Base-by-base conservation (phyloP, 1,140 invertebrate genomes). In the Chionoecetes opilio region DNA sequence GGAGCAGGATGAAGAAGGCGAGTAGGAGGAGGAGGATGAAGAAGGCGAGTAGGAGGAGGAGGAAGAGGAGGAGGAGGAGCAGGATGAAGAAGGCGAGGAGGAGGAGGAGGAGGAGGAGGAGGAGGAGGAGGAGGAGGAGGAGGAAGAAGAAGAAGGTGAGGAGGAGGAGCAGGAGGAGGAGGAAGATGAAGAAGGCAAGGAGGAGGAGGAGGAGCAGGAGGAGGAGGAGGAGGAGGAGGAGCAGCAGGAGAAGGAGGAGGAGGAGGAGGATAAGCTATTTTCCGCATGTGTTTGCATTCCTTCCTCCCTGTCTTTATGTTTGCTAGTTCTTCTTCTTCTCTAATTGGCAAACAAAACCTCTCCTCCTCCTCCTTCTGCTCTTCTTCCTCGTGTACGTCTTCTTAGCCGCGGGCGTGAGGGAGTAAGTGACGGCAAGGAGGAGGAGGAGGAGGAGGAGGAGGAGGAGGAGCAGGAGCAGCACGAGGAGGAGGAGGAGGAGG, bases 261-360 rank as follows among this genome's bases (percentile, higher is more conserved):
- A 53, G 21, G 46, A 53, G 21, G 46, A 53, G 21, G 46, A 17
- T 11, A 46, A 6, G 41, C 41, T 75, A 21, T 75, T 75, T 75
- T 75, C 21, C n/a, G 26, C 63, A 6, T n/a, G 6, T 75, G 63
- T 75, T 75, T 75, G 63, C 21, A 75, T 75, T 75, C 26, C 63
- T 75, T 75, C 63, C 6, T 75, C n/a, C 63, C 21, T 75, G 63
- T 75, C 63, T 75, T 11, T n/a, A n/a, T 75, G 63, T 75, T 75
- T 75, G 63, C 63, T n/a, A 26, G 63, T 75, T 75, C 63, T 75
- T 75, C 63, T 75, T 75, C 11, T 75, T 75, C 63, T 75, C 63
- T 75, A 75, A 75, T 75, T 75, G 63, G 63, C 63, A 75, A 75
- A 75, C 63, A 75, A 21, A 75, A 75, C 21, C n/a, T 26, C 53